Conservation (phyloP, 2,888 invertebrate species). For the Sarcophaga caerulescens region DNA sequence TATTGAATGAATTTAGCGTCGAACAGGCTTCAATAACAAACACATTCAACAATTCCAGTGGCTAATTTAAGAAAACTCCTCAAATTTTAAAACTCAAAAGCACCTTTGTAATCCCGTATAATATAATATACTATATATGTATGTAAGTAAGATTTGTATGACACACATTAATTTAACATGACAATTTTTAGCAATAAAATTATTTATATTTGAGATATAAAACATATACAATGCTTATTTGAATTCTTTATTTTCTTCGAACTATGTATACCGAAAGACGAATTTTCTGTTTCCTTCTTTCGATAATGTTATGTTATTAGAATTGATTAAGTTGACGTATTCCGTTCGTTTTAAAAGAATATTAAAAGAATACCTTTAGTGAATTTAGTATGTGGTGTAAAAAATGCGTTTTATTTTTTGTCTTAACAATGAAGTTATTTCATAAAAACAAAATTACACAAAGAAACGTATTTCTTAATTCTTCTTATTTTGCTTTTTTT, state of each 20-base stretch:
- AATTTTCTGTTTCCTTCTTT: too few relatives aligned
- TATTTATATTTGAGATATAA: not conserved
- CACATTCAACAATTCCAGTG: not conserved
- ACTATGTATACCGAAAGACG: too few relatives aligned
- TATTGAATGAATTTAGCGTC: not conserved
- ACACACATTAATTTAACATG: not conserved
- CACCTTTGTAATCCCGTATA: not conserved
- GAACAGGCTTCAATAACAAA: not conserved
- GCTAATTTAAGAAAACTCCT: not conserved
- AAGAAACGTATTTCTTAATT: conserved; percentile 52
- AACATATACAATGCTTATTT: too few relatives aligned
- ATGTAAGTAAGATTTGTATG: not conserved
- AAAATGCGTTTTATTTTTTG: conserved; percentile 65
- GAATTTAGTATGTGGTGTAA: conserved; percentile 57
- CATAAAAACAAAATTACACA: conserved; percentile 43
- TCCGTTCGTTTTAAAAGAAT: too few relatives aligned
- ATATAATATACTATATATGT: not conserved
- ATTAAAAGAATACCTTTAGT: not conserved
- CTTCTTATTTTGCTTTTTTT: not conserved
- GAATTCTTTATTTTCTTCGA: too few relatives aligned
- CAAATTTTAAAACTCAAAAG: not conserved
- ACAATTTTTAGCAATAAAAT: not conserved
- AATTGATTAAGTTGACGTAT: too few relatives aligned
- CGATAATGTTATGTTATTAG: too few relatives aligned
- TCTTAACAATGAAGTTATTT: conserved; percentile 62